Conservation (phyloP, 1,140 invertebrate species). For the Lasioglossum baleicum region DNA sequence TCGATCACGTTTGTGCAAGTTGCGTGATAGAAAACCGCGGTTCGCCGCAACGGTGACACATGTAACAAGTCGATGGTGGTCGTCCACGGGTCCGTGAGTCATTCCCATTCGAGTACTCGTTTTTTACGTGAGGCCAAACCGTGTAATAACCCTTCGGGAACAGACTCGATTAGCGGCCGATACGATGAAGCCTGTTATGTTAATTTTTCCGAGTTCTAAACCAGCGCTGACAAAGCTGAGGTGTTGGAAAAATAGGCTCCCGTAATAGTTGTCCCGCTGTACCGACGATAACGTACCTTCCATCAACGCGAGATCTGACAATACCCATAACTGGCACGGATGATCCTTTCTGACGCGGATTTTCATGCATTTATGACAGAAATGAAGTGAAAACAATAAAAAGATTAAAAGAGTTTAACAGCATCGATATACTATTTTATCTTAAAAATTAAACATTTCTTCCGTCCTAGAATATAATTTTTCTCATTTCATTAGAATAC, state of each 20-base stretch:
- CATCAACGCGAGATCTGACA: neutral
- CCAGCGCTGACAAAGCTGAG: neutral
- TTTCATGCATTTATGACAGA: too few relatives aligned
- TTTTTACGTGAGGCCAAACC: neutral
- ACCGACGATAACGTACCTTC: neutral
- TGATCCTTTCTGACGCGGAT: too few relatives aligned
- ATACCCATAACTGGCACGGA: too few relatives aligned
- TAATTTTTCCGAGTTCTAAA: neutral
- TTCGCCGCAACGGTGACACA: constrained; percentile 23
- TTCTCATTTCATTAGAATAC: too few relatives aligned
- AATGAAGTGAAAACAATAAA: too few relatives aligned
- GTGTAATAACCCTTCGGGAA: neutral
- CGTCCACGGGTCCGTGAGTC: neutral
- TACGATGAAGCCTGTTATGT: constrained; percentile 5
- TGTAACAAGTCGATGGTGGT: constrained; percentile 1
- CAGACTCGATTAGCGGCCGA: neutral
- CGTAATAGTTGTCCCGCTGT: neutral
- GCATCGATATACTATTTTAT: too few relatives aligned
- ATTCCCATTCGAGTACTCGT: neutral
- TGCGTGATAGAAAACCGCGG: constrained; percentile 19
- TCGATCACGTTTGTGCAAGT: constrained; percentile 5
- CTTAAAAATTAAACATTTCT: too few relatives aligned
- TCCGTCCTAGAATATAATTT: too few relatives aligned
- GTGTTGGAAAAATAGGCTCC: constrained; percentile 1
- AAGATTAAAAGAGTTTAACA: too few relatives aligned